Base-by-base conservation (phyloP, 2,888 invertebrate species). In the Rhaphigaster nebulosa region DNA sequence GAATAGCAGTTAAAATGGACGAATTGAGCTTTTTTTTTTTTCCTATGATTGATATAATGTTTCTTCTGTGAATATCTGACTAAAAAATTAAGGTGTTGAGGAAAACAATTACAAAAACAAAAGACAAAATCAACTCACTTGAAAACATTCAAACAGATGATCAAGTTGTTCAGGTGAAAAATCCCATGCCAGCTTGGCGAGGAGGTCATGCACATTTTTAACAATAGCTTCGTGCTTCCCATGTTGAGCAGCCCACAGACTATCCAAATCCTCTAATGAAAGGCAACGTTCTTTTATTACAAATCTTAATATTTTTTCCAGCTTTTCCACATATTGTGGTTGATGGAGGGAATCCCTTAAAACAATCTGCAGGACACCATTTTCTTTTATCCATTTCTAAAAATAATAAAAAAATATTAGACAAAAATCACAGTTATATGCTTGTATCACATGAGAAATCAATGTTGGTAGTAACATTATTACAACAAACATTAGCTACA, bases 201-300 rank as follows among this genome's bases (percentile, higher is more conserved):
- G 94, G 92, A 99, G 94, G 94, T 99, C 99, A 93, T 99, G 99
- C 80, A 99, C 97, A 94, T 99, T 99, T 94, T 98, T 99, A 18
- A 99, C 99, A 93, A 99, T 99, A 18, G 99, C 99, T 94, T 99
- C 99, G 94, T 99, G 99, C 94, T 99, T 99, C 29, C 98, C 99
- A 91, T 97, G 97, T 94, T 99, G 99, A 8, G 99, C 99, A 90
- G 97, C 97, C 99, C 99, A 99, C 92, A 99, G 97, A 26, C 97
- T 98, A 93, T 99, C 99, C 92, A 99, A 95, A 94, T 99, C 99
- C 92, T 97, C 97, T 90, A 97, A 94, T 8, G 98, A 98, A 91
- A 99, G 94, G 0, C 98, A 97, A 92, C 97, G 96, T 93, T 98
- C 98, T 94, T 99, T 99, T 93, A 99, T 99, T 94, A 99, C 97